Conservation (phyloP, 2,797 vertebrate species). For the Esox masquinongy region DNA sequence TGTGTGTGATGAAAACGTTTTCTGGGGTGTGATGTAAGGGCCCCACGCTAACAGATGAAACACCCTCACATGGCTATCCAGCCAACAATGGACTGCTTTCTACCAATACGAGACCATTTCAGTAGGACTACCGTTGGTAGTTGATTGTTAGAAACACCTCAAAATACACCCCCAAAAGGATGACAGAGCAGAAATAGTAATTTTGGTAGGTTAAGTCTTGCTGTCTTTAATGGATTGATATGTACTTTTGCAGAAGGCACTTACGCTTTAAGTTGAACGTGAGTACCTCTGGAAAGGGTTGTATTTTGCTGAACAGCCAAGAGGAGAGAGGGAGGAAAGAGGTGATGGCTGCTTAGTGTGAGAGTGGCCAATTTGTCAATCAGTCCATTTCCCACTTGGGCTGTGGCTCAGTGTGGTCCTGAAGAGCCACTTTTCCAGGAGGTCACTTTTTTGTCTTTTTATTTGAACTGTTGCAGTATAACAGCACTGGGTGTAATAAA, state of each 20-base stretch:
- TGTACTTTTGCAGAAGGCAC: slow-evolving; percentile 15
- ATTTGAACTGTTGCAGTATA: background rate
- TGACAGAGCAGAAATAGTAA: slow-evolving; percentile 11
- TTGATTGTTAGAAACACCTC: background rate
- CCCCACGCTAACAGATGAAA: slow-evolving; percentile 20
- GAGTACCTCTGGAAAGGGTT: slow-evolving; percentile 36
- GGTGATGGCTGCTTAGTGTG: slow-evolving; percentile 26
- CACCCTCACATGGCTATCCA: slow-evolving; percentile 11
- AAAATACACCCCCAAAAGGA: slow-evolving; percentile 13
- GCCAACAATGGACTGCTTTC: slow-evolving; percentile 17
- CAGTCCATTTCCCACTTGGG: slow-evolving; percentile 37
- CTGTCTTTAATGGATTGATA: slow-evolving; percentile 1
- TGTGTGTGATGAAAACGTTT: background rate
- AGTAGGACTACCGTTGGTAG: background rate
- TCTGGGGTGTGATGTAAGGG: slow-evolving; percentile 22
- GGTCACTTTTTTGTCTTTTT: background rate
- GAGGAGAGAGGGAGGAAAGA: slow-evolving; percentile 24
- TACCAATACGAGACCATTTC: slow-evolving; percentile 13
- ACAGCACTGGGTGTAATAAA: background rate
- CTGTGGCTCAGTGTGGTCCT: slow-evolving; percentile 23
- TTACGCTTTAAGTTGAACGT: slow-evolving; percentile 45
- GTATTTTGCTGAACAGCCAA: slow-evolving; percentile 32
- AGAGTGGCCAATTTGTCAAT: slow-evolving; percentile 49
- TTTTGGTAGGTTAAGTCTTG: slow-evolving; percentile 15
- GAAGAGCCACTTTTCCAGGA: slow-evolving; percentile 23